Evolutionary conservation across 2,797 vertebrate species (phyloP).

Genomic region (Psittacula derbiana): DNA sequence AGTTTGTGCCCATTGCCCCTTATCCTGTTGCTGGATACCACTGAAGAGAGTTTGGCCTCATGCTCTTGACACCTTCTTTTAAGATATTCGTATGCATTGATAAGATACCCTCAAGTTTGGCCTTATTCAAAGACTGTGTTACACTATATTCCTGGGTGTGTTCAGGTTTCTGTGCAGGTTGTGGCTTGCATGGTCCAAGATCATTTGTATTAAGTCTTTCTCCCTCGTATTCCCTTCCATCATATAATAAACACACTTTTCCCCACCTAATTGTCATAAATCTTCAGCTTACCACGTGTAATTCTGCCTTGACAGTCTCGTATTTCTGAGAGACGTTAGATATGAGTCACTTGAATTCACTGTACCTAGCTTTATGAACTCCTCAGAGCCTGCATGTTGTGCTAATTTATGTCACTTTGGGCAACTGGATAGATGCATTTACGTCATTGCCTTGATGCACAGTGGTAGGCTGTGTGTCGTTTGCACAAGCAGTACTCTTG

Average conservation of each 20-base stretch:
- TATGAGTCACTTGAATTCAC: background rate
- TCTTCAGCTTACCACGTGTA: background rate
- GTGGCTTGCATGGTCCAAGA: background rate
- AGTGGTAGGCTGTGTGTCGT: rapidly evolving
- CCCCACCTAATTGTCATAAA: background rate
- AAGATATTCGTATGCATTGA: background rate
- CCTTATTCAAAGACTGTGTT: background rate
- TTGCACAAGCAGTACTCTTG: background rate
- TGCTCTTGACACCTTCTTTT: background rate
- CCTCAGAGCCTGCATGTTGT: background rate
- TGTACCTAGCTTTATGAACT: background rate
- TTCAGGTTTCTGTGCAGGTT: background rate
- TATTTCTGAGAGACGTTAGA: background rate
- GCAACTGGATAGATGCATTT: background rate
- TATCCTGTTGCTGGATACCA: background rate
- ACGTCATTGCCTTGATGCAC: background rate
- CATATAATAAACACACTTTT: background rate
- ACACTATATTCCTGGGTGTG: background rate
- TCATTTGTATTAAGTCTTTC: background rate
- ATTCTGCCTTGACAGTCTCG: background rate
- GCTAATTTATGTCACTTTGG: background rate
- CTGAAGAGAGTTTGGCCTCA: background rate
- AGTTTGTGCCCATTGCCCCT: background rate
- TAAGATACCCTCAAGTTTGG: background rate
- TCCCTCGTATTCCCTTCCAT: rapidly evolving